Conservation (phyloP, 2,113 vertebrate species). For the Catharus minimus region DNA sequence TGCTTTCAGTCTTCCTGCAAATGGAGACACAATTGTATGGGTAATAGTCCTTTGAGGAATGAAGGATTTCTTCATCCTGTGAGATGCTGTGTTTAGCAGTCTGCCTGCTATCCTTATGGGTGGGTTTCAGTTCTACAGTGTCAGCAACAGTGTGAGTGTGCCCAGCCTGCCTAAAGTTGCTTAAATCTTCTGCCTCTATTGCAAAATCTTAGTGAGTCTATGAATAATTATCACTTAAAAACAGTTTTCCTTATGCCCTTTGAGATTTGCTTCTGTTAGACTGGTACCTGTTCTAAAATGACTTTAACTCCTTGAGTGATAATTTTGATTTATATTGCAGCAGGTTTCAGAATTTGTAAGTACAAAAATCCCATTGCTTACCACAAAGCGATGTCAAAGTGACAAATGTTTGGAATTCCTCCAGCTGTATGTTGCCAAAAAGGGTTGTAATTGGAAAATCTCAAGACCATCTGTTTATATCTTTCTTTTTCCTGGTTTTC, state of each 20-base stretch:
- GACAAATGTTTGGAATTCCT: constrained; percentile 55
- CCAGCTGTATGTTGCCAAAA: constrained; percentile 45
- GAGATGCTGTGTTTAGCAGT: neutral
- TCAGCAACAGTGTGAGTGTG: neutral
- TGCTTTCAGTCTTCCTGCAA: neutral
- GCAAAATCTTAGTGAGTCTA: neutral
- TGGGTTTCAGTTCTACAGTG: neutral
- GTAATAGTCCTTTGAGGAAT: neutral
- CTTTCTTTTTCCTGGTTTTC: constrained; percentile 16
- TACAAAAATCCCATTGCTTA: constrained; percentile 29
- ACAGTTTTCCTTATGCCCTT: neutral
- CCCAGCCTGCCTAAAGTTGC: neutral
- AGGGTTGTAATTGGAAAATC: constrained; percentile 49
- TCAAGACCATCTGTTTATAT: constrained; percentile 57
- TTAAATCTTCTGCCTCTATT: neutral
- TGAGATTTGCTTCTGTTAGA: neutral
- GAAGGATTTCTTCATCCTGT: neutral
- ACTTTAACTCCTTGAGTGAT: neutral
- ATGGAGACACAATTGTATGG: neutral
- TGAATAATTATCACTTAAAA: constrained; percentile 7
- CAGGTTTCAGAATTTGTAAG: neutral
- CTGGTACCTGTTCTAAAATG: neutral
- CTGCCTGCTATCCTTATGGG: neutral
- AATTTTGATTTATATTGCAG: neutral
- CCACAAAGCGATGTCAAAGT: neutral